These are phyloP conservation scores for Sternotherus odoratus DNA, from an alignment of 2,797 vertebrate genomes.

Conservation along the genomic window DNA sequence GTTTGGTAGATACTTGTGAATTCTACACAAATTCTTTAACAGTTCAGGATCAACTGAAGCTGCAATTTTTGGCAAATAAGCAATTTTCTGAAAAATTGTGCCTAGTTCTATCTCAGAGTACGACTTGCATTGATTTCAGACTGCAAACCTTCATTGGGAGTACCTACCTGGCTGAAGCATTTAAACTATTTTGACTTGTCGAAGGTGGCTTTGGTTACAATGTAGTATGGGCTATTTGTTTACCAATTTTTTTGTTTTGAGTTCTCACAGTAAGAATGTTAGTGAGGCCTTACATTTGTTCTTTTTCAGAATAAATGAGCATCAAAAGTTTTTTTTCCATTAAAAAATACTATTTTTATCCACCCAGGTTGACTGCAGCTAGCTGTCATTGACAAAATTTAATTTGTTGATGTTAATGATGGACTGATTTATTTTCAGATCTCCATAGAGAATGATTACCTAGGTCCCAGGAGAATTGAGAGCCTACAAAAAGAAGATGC, in stretches of 20 bases:
- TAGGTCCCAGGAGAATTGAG: slow-evolving; percentile 95
- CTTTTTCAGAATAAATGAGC: neutral
- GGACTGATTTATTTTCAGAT: slow-evolving; percentile 83
- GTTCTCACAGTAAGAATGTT: neutral
- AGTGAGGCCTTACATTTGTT: neutral
- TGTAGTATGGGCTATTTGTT: neutral
- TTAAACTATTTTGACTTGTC: neutral
- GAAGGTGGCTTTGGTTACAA: neutral
- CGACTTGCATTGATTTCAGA: neutral
- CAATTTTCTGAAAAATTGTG: neutral
- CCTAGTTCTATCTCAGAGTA: neutral
- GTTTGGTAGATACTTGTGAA: neutral
- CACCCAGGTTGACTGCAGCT: neutral
- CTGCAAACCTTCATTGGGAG: neutral
- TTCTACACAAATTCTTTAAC: neutral
- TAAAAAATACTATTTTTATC: neutral
- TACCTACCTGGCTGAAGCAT: neutral
- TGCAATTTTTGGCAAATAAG: neutral
- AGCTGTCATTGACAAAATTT: neutral
- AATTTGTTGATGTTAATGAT: slow-evolving; percentile 33
- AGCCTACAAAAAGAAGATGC: slow-evolving; percentile 92
- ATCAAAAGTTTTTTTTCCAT: neutral
- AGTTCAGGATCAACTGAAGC: neutral
- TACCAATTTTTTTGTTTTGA: neutral
- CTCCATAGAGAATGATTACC: slow-evolving; percentile 94